A percentile compares a stretch with the other conserved stretches of the same genome.
phyloP scores from a whole-genome alignment of 1,140 invertebrate genomes.

The Orchestia grillus region DNA sequence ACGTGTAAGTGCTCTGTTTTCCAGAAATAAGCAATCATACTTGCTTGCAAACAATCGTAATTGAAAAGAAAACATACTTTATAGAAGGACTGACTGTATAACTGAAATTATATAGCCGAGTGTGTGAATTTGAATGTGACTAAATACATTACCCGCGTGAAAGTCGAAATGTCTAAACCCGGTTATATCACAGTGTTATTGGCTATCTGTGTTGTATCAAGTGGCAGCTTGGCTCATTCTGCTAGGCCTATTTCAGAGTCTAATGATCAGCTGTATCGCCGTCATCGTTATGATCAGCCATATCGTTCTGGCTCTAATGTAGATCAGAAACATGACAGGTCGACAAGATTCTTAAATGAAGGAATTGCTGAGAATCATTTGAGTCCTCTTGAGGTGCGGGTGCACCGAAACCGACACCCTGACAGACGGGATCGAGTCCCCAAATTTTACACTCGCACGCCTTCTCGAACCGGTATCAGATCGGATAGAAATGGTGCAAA shows the following conservation, averaged over 20 bases:
- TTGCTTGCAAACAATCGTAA: no score
- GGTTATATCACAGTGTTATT: background rate
- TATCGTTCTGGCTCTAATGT: background rate
- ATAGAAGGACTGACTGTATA: background rate
- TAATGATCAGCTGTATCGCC: conserved; percentile 1
- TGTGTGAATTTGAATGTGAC: background rate
- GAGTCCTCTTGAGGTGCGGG: conserved; percentile 19
- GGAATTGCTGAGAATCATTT: background rate
- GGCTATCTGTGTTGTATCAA: background rate
- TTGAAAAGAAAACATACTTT: background rate
- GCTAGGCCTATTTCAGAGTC: conserved; percentile 40
- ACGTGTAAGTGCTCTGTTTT: background rate
- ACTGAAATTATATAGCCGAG: background rate
- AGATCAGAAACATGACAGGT: conserved; percentile 11
- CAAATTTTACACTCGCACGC: background rate
- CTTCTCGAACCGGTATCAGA: background rate
- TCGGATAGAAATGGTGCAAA: background rate
- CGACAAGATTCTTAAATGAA: background rate
- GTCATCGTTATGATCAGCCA: background rate
- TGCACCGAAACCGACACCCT: background rate
- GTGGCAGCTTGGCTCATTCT: background rate
- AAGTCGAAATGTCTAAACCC: background rate
- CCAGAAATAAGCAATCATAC: background rate
- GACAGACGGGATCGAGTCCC: background rate
- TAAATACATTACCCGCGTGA: background rate